phyloP scores from a whole-genome alignment of 2,797 vertebrate species.

The Masticophis lateralis region DNA sequence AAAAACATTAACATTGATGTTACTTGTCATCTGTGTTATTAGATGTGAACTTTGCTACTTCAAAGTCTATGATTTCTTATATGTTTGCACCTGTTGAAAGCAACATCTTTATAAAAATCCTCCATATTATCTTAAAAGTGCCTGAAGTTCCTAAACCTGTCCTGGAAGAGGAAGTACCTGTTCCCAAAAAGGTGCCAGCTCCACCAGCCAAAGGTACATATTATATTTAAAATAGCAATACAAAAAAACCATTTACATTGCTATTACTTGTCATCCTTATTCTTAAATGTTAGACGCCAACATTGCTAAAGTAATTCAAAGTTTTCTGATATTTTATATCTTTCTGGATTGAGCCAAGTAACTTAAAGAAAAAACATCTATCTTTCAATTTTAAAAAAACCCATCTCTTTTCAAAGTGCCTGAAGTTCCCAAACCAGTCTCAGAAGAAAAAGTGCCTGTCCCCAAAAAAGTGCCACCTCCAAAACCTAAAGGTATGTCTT shows the following conservation, averaged over 20 bases:
- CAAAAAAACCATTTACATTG: neutral
- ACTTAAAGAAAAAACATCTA: conserved; percentile 25
- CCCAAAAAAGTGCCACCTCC: neutral
- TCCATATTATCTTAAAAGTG: conserved; percentile 62
- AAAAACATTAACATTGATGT: neutral
- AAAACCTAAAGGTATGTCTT: neutral
- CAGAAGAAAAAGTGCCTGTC: conserved; percentile 32
- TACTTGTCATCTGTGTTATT: neutral
- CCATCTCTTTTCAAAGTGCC: neutral
- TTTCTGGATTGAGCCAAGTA: conserved; percentile 17
- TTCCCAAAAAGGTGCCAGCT: neutral
- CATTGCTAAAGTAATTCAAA: neutral
- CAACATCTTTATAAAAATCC: conserved; percentile 28
- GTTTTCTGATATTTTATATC: conserved; percentile 1
- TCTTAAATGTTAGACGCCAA: neutral
- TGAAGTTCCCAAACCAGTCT: conserved; percentile 28
- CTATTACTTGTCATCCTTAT: neutral
- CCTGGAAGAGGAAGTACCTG: neutral
- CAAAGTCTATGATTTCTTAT: neutral
- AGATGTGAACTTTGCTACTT: neutral
- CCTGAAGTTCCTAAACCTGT: neutral
- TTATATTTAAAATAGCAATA: neutral
- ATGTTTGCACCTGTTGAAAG: conserved; percentile 18
- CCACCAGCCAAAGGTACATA: neutral
- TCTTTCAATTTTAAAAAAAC: conserved; percentile 30